These are phyloP conservation scores for Gonatopus flavifemur DNA, from an alignment of 1,140 invertebrate species.

Conservation along the genomic window DNA sequence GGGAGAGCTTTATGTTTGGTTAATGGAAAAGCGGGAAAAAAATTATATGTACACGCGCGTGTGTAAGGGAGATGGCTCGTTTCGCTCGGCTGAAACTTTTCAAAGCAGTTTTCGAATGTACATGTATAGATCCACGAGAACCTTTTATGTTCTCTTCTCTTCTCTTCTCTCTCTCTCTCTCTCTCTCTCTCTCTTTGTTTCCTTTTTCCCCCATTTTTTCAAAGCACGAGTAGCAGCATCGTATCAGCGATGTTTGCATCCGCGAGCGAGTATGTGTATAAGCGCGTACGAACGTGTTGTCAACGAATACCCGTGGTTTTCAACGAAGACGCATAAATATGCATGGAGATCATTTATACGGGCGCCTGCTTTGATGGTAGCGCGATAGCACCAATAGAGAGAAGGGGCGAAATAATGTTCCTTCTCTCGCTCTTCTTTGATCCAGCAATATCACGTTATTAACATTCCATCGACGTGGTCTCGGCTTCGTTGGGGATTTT, in stretches of 20 bases:
- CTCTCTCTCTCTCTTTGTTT: too few species aligned
- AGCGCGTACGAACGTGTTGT: too few species aligned
- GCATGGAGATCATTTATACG: constrained; percentile 57
- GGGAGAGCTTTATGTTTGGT: too few species aligned
- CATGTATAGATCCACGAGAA: too few species aligned
- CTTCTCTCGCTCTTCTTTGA: constrained; percentile 1
- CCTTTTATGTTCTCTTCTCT: too few species aligned
- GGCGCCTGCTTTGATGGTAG: constrained; percentile 19
- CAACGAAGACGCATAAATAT: constrained; percentile 57
- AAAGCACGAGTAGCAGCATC: too few species aligned
- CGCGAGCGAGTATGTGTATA: constrained; percentile 48
- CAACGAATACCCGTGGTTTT: constrained; percentile 48
- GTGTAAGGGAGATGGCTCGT: constrained; percentile 17
- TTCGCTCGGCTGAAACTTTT: constrained; percentile 46
- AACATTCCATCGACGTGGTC: constrained; percentile 48
- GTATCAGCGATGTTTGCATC: too few species aligned
- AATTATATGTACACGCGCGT: constrained; percentile 16
- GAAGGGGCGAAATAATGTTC: too few species aligned
- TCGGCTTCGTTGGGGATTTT: constrained; percentile 21
- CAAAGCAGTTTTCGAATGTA: constrained; percentile 46
- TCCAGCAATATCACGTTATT: constrained; percentile 39
- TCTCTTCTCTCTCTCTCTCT: too few species aligned
- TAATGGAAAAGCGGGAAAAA: background rate
- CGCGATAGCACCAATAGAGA: constrained; percentile 4
- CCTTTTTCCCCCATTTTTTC: too few species aligned